Evolutionary conservation across 1,140 invertebrate genomes (phyloP), one percentile per base, ranked within the genome.

Genomic region (Rhagoletis pomonella): DNA sequence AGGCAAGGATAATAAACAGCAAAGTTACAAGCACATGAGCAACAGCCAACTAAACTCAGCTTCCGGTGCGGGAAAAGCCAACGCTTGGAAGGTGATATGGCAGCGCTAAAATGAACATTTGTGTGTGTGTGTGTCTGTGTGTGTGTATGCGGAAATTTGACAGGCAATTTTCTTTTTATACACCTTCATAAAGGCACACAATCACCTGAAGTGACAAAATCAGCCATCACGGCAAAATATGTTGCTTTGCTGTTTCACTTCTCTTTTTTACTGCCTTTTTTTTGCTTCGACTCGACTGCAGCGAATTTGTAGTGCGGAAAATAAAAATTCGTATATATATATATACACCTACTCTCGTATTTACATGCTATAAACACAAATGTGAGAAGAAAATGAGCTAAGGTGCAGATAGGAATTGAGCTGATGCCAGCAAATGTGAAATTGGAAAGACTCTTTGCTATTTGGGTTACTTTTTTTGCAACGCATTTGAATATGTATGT

Each of bases 161-260:
- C 73, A 81, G 47, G 73, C n/a, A 81, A 81, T 81, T 81, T 81
- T n/a, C 73, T 81, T 55, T 81, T 81, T 12, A 58, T 47, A 81
- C 73, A 17, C n/a, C 44, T 81, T 29, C 19, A 50, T 55, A n/a
- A 19, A 29, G 50, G 5, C 55, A 55, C 55, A 55, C 47, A 55
- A 73, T 81, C 73, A 81, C 14, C 73, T 55, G 73, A 81, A 81
- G 47, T 81, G 73, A 81, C 73, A 81, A 81, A 81, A 81, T 55
- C 73, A 81, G 73, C 47, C 73, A 58, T 58, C 73, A 81, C 47
- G 4, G 47, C 47, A 58, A 81, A 50, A 29, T 44, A 47, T 81
- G 69, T 50, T n/a, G 69, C 29, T 73, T 2, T 19, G 17, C 73
- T 14, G 1, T 44, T 29, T 29, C n/a, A 42, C 73, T 19, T 81